Conservation (phyloP, 92 coral and sea anemone genomes). For the Montipora capitata region DNA sequence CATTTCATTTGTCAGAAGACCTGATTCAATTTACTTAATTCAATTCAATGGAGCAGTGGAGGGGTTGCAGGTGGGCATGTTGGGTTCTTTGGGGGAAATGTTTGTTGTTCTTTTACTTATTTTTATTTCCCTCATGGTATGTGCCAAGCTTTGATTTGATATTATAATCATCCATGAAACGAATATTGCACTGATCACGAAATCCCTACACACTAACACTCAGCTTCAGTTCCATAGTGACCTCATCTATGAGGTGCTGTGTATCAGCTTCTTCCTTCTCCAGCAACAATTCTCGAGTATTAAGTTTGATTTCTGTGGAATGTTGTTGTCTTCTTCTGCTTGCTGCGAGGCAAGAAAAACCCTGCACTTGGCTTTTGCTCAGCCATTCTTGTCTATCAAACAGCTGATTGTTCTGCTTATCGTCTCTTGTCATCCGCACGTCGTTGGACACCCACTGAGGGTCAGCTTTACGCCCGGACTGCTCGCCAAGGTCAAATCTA, state of each 20-base stretch:
- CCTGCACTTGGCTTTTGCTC: slow-evolving; percentile 69
- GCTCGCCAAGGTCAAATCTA: slow-evolving; percentile 68
- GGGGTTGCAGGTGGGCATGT: no score
- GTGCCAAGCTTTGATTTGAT: no score
- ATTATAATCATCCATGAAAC: no score
- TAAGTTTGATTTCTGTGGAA: slow-evolving; percentile 5
- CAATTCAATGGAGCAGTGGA: no score
- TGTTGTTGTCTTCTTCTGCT: slow-evolving; percentile 27
- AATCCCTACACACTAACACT: no score
- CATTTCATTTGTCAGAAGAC: no score
- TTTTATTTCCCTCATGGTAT: no score
- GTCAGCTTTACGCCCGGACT: slow-evolving; percentile 74
- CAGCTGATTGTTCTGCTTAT: slow-evolving; percentile 43
- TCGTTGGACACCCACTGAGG: slow-evolving; percentile 71
- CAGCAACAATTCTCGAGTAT: slow-evolving; percentile 20
- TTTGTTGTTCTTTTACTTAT: slow-evolving; percentile 12
- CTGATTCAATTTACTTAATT: no score
- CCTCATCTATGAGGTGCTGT: neutral
- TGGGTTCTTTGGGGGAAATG: neutral
- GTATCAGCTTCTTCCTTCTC: slow-evolving; percentile 49
- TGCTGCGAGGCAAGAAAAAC: slow-evolving; percentile 67
- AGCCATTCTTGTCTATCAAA: slow-evolving; percentile 51
- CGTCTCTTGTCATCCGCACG: slow-evolving; percentile 74
- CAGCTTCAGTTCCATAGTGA: no score
- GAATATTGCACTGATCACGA: no score